phyloP scores from a whole-genome alignment of 2,888 invertebrate species.

The Sinodicranocentrus sp. region DNA sequence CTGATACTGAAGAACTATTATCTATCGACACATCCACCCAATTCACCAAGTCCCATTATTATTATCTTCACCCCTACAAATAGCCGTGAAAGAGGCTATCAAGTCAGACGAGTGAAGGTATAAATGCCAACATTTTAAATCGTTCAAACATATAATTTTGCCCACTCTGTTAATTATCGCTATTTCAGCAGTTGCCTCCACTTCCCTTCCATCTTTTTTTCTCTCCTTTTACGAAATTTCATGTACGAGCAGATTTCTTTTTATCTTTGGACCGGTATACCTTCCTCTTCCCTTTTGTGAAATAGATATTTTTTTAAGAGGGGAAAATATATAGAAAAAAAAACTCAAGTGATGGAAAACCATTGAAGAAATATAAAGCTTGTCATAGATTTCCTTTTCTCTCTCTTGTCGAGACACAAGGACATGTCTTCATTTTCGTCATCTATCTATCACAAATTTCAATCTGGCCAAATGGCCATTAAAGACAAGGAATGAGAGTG shows the following conservation, averaged over 20 bases:
- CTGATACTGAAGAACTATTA: constrained; percentile 76
- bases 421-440: constrained; percentile 45
- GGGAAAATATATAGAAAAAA: no score
- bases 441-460: constrained; percentile 60
- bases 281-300: neutral
- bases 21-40: constrained; percentile 77
- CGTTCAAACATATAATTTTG: constrained; percentile 49
- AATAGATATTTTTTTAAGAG: no score
- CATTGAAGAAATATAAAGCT: no score
- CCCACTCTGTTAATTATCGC: constrained; percentile 64
- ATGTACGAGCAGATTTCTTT: neutral
- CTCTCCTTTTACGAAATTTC: neutral
- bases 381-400: neutral
- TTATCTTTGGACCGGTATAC: neutral
- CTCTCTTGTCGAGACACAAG: neutral
- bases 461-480: constrained; percentile 60
- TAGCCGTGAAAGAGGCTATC: constrained; percentile 67
- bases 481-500: constrained; percentile 59
- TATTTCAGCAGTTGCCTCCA: constrained; percentile 49
- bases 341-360: no score
- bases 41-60: constrained; percentile 76
- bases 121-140: constrained; percentile 66
- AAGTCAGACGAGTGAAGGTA: constrained; percentile 64
- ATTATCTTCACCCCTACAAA: constrained; percentile 76
- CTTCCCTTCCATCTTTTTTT: neutral